These are phyloP conservation scores for Periphyllus acericola DNA, from an alignment of 2,888 invertebrate genomes.

Conservation along the genomic window DNA sequence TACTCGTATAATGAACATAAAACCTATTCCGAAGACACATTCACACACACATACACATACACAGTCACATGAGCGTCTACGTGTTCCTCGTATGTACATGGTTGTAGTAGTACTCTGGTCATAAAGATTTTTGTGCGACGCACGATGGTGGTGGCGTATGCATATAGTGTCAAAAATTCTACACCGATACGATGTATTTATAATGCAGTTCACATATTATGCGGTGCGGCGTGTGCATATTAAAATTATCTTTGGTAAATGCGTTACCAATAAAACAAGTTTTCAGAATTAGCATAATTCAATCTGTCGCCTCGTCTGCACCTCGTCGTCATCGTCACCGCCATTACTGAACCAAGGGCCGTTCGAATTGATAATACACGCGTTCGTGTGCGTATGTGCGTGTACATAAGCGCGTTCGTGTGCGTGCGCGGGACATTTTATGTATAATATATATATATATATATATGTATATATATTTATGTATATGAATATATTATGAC, in stretches of 20 bases:
- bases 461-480: neutral
- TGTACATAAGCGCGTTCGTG: neutral
- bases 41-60: neutral
- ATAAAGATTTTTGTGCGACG: neutral
- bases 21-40: neutral
- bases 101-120: neutral
- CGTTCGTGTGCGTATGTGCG: neutral
- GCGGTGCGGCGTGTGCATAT: constrained; percentile 36
- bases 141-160: neutral
- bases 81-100: no score
- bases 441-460: neutral
- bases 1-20: neutral
- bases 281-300: constrained; percentile 56
- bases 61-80: neutral
- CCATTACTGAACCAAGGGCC: neutral
- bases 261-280: constrained; percentile 54
- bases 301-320: neutral
- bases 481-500: no score
- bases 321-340: neutral
- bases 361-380: neutral
- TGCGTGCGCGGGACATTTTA: neutral
- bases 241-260: constrained; percentile 54
- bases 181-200: constrained; percentile 7
- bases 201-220: constrained; percentile 50
- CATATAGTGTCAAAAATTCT: neutral